Evolutionary conservation across 2,113 vertebrate genomes (phyloP).

Genomic region (Carollia perspicillata): DNA sequence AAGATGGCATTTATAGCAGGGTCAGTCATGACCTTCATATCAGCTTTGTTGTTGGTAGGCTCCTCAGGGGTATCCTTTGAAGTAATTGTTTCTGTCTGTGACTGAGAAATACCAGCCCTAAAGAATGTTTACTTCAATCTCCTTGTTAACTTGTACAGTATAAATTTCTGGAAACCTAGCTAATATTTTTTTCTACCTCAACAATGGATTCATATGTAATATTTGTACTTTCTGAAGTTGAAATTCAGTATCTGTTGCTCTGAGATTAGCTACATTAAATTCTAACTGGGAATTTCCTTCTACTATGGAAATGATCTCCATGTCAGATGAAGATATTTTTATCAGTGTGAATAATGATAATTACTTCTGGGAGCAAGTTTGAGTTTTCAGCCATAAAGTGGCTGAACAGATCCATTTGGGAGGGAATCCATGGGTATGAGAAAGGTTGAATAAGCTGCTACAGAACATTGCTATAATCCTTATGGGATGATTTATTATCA

Average conservation of each 20-base stretch:
- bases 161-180: neutral
- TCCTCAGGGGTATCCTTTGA: neutral
- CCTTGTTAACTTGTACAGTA: neutral
- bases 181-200: neutral
- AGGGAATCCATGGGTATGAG: neutral
- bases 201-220: neutral
- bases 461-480: neutral
- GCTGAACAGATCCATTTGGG: neutral
- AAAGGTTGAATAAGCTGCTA: neutral
- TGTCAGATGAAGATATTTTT: neutral
- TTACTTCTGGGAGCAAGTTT: neutral
- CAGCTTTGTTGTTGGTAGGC: neutral
- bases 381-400: neutral
- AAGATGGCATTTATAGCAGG: neutral
- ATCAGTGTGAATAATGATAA: neutral
- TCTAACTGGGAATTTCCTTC: constrained; percentile 5
- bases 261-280: neutral
- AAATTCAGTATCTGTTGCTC: constrained; percentile 14
- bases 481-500: neutral
- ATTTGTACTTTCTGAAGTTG: neutral
- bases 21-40: neutral
- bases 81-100: neutral
- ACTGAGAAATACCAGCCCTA: neutral
- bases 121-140: neutral
- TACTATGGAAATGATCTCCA: neutral